Percentiles rank a stretch among this genome's conserved stretches.
These are phyloP conservation scores for Drosophila mayaguana DNA, from an alignment of 2,888 invertebrate genomes.

Conservation along the genomic window DNA sequence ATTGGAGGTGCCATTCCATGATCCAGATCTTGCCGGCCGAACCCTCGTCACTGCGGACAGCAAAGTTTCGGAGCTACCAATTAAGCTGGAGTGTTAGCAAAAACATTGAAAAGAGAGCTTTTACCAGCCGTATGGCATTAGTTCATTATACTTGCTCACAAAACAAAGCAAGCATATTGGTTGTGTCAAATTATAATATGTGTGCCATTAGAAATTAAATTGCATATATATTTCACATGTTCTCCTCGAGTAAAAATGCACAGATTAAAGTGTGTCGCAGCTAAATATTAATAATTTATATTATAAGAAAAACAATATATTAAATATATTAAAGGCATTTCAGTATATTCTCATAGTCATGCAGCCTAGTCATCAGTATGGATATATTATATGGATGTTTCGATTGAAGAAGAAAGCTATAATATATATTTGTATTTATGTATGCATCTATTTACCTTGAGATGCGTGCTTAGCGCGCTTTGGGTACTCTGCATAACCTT, in stretches of 20 bases:
- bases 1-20: conserved; percentile 64
- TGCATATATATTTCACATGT: no score
- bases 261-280: no score
- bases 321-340: no score
- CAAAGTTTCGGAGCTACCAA: conserved; percentile 32
- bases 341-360: no score
- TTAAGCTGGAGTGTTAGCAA: conserved; percentile 22
- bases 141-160: conserved; percentile 1
- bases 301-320: no score
- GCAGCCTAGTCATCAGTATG: no score
- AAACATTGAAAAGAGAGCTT: conserved; percentile 4
- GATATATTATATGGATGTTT: no score
- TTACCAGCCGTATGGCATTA: neutral
- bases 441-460: neutral
- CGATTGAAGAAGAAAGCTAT: no score
- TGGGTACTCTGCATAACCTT: neutral
- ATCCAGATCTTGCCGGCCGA: conserved; percentile 50
- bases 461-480: neutral
- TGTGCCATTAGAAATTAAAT: no score
- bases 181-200: neutral
- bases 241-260: no score
- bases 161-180: neutral
- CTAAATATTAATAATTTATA: no score
- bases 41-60: conserved; percentile 67
- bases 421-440: no score